These are phyloP conservation scores for Ictalurus punctatus DNA, from an alignment of 2,113 vertebrate species.

Conservation along the genomic window DNA sequence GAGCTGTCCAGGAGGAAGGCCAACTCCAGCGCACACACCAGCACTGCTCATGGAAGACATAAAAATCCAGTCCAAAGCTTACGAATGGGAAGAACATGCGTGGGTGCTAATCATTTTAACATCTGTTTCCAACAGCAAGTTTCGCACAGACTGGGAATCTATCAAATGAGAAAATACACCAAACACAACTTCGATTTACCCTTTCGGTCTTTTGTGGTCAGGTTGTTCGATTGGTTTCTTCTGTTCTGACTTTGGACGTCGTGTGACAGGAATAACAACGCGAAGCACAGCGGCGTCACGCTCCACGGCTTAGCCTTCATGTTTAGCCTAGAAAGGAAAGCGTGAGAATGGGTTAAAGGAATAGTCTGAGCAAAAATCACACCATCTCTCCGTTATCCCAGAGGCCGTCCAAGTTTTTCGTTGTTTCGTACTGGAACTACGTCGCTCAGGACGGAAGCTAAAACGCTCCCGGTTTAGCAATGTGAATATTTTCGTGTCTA, in stretches of 20 bases:
- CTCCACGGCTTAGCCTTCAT: slow-evolving; percentile 72
- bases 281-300: slow-evolving; percentile 62
- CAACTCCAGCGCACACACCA: slow-evolving; percentile 76
- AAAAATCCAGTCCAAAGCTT: not conserved
- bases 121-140: not conserved
- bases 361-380: not conserved
- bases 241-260: slow-evolving; percentile 68
- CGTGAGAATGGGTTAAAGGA: slow-evolving; percentile 2
- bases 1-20: slow-evolving; percentile 90
- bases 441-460: not conserved
- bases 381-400: not conserved
- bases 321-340: slow-evolving; percentile 42
- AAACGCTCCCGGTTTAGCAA: not conserved
- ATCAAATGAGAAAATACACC: not conserved
- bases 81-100: not conserved
- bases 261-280: slow-evolving; percentile 68
- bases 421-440: not conserved
- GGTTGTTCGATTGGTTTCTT: slow-evolving; percentile 68
- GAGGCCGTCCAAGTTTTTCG: not conserved
- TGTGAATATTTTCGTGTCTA: not conserved
- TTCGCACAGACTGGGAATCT: not conserved
- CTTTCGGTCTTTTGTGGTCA: slow-evolving; percentile 61
- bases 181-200: slow-evolving; percentile 64
- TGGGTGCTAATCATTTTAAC: slow-evolving; percentile 7
- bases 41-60: slow-evolving; percentile 65